Base-by-base conservation (phyloP, 2,797 vertebrate genomes). In the Cottoperca gobio region DNA sequence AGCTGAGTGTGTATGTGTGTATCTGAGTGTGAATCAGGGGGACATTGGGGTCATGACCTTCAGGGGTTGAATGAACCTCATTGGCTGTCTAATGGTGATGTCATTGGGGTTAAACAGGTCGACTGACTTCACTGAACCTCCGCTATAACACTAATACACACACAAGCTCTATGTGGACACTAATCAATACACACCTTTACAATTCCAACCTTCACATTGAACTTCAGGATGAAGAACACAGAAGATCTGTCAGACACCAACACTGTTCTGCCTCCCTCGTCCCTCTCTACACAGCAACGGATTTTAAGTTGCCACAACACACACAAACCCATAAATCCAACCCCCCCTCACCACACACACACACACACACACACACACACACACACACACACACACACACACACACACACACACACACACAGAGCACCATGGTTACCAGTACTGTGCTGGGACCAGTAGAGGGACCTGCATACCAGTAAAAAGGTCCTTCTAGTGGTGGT, bases 391-490 rank as follows among this genome's bases (percentile, higher is more conserved):
- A 21, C 21, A 21, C 21, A 21, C 21, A 21, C 21, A 21, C 21
- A 21, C 21, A 21, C 21, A 21, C 21, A 21, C 21, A 21, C 21
- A 21, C 21, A 24, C 1, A 0, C 48, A 31, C 58, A 45, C 8
- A 28, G 1, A 23, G 12, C 24, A 26, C 21, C 45, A 46, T n/a
- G 17, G 17, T 42, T 12, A 31, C 49, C 28, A 76, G 31, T 73
- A 79, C 74, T 68, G 72, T 62, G 57, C 58, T 70, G 66, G 62
- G 42, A 57, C 86, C 89, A 91, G 88, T 42, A 89, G 88, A 85
- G 90, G 82, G 85, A 90, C 82, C 86, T 88, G 67, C 68, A 87
- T 83, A 84, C 82, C 83, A 79, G 58, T 53, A 55, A 48, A 66
- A 70, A 79, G 17, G 8, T 78, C 19, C 28, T 54, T 79, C 13